Evolutionary conservation across 2,888 invertebrate genomes (phyloP), one percentile per base, ranked within the genome.

Genomic region (Caenorhabditis sp.): DNA sequence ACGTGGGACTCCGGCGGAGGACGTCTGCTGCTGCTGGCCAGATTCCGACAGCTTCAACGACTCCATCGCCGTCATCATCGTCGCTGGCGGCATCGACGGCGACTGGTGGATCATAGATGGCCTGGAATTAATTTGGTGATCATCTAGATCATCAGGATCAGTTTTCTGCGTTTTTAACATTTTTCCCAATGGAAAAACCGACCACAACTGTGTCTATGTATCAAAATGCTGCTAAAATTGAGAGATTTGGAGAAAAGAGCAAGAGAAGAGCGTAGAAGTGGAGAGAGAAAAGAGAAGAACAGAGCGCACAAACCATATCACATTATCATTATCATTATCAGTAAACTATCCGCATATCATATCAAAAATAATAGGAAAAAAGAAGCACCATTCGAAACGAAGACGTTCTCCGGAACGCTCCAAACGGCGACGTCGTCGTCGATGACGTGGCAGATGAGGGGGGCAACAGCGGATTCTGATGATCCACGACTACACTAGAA

Each of bases 41-140:
- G 40, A 9, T 18, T 47, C 47, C 18, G 47, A n/a, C 2, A 81
- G 28, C 22, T 80, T 51, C 64, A 87, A 20, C 24, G 76, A 83
- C 26, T 76, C 86, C 86, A 87, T 87, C 68, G 86, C 82, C 35
- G 83, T 84, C 72, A 86, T 83, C 81, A 91, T 89, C 82, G 85
- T 71, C 26, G 85, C 76, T 35, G 90, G 90, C 22, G 90, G 90
- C 90, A 90, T 90, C 62, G 90, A 90, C 22, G 90, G 90, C 40
- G 88, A 88, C 74, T 86, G 89, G 81, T 91, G 90, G 65, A 90
- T 88, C 60, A 81, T 82, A 68, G 87, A 87, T 82, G 84, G 88
- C 87, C 88, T 88, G 79, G 51, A 85, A 82, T 58, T 40, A 28
- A 28, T 67, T 60, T 26, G n/a, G 6, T n/a, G 24, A 40, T 2